Percentiles rank a stretch among this genome's conserved stretches.
phyloP scores from a whole-genome alignment of 1,140 invertebrate genomes.

The Papilio polytes region DNA sequence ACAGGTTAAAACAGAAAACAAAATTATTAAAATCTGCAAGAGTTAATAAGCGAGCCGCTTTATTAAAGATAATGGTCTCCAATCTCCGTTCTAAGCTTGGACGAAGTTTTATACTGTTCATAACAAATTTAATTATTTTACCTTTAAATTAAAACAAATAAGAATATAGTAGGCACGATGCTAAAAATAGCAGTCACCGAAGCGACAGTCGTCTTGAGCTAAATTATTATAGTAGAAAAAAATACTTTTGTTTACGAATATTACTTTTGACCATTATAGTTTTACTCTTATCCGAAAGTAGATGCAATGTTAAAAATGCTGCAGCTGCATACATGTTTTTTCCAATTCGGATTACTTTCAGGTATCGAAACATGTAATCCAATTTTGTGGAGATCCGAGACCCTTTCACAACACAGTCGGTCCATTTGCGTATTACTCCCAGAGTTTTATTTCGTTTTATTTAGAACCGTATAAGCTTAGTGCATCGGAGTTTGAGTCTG shows the following conservation, averaged over 20 bases:
- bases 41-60: slow-evolving; percentile 6
- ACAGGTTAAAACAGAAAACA: background rate
- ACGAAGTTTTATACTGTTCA: slow-evolving; percentile 8
- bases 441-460: background rate
- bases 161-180: background rate
- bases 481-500: background rate
- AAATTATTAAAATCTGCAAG: background rate
- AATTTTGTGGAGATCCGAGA: background rate
- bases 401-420: background rate
- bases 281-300: background rate
- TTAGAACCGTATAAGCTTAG: background rate
- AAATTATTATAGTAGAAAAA: too few relatives aligned
- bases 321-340: background rate
- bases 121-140: slow-evolving; percentile 1
- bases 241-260: too few relatives aligned
- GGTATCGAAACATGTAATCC: background rate
- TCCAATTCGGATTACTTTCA: background rate
- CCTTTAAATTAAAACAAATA: slow-evolving; percentile 12
- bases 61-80: slow-evolving; percentile 14
- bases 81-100: background rate
- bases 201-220: too few relatives aligned
- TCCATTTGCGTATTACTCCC: background rate
- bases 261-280: too few relatives aligned
- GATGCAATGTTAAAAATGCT: background rate
- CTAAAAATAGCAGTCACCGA: background rate